Base-by-base conservation (phyloP, 1,140 invertebrate genomes). In the Trissolcus basalis region DNA sequence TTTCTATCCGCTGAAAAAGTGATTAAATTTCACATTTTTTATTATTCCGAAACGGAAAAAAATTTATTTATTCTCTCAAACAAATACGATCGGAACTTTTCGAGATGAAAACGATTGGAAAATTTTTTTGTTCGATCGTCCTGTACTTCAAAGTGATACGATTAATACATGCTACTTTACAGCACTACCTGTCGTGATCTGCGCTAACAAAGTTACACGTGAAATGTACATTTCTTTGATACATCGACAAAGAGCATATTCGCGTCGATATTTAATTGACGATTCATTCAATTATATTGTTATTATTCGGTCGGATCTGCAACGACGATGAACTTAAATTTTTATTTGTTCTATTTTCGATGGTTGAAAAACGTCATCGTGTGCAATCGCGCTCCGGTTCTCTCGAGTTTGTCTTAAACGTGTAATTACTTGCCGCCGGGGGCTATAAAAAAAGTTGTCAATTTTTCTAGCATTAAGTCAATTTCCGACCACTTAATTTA, bases 171-270 rank as follows among this genome's bases (percentile, higher is more conserved):
- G 43, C 19, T 59, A 68, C 64, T 59, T 68, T 51, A 54, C 53
- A 27, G 33, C 55, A 53, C 14, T 68, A 47, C 45, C 14, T 15
- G 44, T 53, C 49, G 48, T 35, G 48, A 39, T 68, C 47, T 68
- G 14, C 36, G 55, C 19, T 51, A 68, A 68, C 49, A 32, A 59
- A 45, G 55, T 68, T 68, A 9, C 13, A 53, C 19, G 63, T 48
- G 59, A 60, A 48, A 53, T 41, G 55, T 47, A 47, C 55, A 27
- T 51, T 58, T 68, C 53, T 56, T 65, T 65, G 53, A 43, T 64
- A 33, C 61, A 19, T 48, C 19, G 47, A 16, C 19, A 27, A 27
- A 27, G 19, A 27, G 19, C 19, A 27, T 27, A 27, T 27, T 27
- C 19, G 19, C 19, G 19, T 27, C 32, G 39, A 32, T 51, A 51